phyloP scores from a whole-genome alignment of 2,797 vertebrate genomes.

The Ctenosaura bakeri region DNA sequence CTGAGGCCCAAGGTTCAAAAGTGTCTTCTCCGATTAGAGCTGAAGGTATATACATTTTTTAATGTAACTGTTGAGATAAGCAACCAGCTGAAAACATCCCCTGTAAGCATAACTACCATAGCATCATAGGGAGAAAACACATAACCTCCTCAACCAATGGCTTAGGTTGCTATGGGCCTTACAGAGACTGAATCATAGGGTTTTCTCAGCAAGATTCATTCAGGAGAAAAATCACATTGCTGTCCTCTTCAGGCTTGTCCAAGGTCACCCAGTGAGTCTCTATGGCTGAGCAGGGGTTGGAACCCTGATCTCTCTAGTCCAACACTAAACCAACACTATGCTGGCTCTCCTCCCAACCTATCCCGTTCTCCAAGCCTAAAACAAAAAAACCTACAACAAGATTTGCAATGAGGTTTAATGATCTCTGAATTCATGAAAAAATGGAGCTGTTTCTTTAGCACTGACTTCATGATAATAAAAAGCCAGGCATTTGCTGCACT shows the following conservation, averaged over 20 bases:
- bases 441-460: not conserved
- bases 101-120: not conserved
- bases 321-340: too few relatives aligned
- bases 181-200: too few relatives aligned
- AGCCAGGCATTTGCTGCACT: not conserved
- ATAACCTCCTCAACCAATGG: not conserved
- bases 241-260: too few relatives aligned
- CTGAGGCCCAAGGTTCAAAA: not conserved
- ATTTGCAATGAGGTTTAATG: not conserved
- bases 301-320: too few relatives aligned
- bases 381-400: not conserved
- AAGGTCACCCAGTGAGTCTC: too few relatives aligned
- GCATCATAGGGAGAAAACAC: not conserved
- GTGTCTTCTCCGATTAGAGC: not conserved
- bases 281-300: too few relatives aligned
- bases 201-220: too few relatives aligned
- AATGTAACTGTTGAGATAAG: not conserved
- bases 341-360: not conserved
- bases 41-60: not conserved
- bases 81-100: not conserved
- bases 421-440: not conserved
- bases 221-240: too few relatives aligned
- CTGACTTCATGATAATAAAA: not conserved
- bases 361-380: not conserved
- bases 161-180: too few relatives aligned